Evolutionary conservation across 2,888 invertebrate genomes (phyloP), one percentile per base, ranked within the genome.

Genomic region (Pterobdella sp.): DNA sequence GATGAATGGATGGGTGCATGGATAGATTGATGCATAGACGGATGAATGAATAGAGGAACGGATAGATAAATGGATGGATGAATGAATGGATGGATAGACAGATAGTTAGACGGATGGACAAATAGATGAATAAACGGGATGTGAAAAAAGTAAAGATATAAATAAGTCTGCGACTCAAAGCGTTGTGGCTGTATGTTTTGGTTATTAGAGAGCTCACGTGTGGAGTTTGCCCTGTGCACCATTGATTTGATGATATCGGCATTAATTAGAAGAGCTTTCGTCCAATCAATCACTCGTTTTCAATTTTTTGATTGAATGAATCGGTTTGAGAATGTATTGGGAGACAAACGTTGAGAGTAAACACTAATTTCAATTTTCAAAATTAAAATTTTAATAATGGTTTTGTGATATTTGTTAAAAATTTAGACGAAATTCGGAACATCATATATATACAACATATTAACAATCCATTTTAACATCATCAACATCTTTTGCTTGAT

Each of bases 11-110:
- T 66, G 67, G 67, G 32, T 66, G 29, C 32, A 66, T 66, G 67
- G 67, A 66, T 66, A 34, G 67, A 66, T 66, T 29, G 67, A 66
- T 66, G 67, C 32, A 66, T 66, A 34, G 67, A 66, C 32, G 67
- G 67, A n/a, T n/a, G n/a, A n/a, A n/a, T n/a, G 66, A 32, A 68
- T 36, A 29, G 68, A 68, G 35, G 68, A 29, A 68, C 10, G 68
- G 68, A 68, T 68, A 42, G 68, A 68, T 68, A 42, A 29, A 36
- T 66, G 67, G 35, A 68, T 68, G 68, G 68, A 68, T 68, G 68
- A 42, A 68, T 68, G 37, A 42, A 68, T 68, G 68, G 68, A 68
- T 68, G 37, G 68, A 68, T 68, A 42, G 68, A 68, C 37, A 42
- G 68, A 68, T 68, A 42, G 68, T 37, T 68, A 42, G 68, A 68